Evolutionary conservation across 2,113 vertebrate species (phyloP), one percentile per base, ranked within the genome.

Genomic region (Heliornis fulica): DNA sequence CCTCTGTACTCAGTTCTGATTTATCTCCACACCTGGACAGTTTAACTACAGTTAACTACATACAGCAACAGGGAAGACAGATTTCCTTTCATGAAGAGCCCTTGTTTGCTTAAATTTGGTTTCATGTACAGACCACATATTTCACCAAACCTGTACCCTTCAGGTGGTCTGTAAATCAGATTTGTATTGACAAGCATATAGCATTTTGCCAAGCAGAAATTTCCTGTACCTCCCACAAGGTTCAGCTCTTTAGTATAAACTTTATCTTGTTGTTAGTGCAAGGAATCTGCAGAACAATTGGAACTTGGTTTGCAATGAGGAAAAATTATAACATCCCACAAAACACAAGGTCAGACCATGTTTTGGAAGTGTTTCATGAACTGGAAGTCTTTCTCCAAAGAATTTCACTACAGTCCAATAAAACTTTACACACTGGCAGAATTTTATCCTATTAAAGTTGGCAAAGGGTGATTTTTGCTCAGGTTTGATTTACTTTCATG

Each of bases 311-410:
- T 76, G 75, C 77, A 92, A 59, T 92, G 87, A 90, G 65, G 65
- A 91, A 94, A 96, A 94, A 94, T 21, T 5, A 95, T 89, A 93
- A 92, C 46, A 56, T 23, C 40, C 34, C 38, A 78, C 7, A 21
- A 92, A 96, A 89, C 70, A 29, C 83, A 96, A 97, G 68, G 64
- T 85, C 54, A 83, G 34, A 80, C 2, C 8, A 51, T 1, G 1
- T 94, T 97, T 97, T 97, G 54, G 91, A 97, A 94, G 82, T 64
- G 68, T 63, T 97, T 95, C 96, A 95, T 90, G 94, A 95, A 80
- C 93, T 96, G 95, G 96, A 97, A 97, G 95, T 90, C 83, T 96
- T 97, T 96, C 94, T 97, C 69, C 5, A 9, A 96, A 91, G 66
- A 88, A 90, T 97, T 96, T 94, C 83, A 81, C 64, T 87, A 25